Percentiles rank a stretch among this genome's conserved stretches.
phyloP scores from a whole-genome alignment of 2,888 invertebrate genomes.

The Cancer borealis region DNA sequence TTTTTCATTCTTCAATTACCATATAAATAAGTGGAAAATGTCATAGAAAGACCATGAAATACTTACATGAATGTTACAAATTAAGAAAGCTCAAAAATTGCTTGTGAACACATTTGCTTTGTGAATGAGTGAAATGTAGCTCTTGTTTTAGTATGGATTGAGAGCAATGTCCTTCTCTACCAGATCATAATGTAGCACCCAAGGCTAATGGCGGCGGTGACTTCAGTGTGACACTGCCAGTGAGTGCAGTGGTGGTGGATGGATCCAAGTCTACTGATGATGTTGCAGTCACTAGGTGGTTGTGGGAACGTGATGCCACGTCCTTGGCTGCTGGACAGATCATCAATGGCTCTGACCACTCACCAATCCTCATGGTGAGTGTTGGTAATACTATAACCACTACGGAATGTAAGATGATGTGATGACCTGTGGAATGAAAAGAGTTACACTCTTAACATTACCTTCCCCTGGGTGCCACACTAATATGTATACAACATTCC shows the following conservation, averaged over 20 bases:
- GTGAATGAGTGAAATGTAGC: neutral
- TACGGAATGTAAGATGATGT: neutral
- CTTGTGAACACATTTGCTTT: no score
- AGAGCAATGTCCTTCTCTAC: neutral
- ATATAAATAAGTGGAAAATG: no score
- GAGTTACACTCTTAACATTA: neutral
- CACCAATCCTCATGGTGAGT: slow-evolving; percentile 87
- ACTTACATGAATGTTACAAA: no score
- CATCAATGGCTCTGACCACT: slow-evolving; percentile 87
- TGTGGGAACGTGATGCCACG: slow-evolving; percentile 88
- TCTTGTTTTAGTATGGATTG: neutral
- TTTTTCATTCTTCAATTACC: no score
- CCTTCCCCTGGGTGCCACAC: neutral
- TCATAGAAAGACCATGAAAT: no score
- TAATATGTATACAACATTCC: neutral
- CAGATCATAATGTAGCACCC: slow-evolving; percentile 93
- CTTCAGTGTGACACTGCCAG: slow-evolving; percentile 87
- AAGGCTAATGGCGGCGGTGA: slow-evolving; percentile 94
- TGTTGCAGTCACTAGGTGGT: slow-evolving; percentile 90
- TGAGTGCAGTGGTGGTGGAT: slow-evolving; percentile 88
- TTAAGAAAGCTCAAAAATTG: no score
- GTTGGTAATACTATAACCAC: neutral
- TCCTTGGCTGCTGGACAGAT: slow-evolving; percentile 90
- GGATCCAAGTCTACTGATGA: slow-evolving; percentile 93
- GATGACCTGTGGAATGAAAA: no score